Conservation (phyloP, 1,140 invertebrate genomes). For the Pararge aegeria region DNA sequence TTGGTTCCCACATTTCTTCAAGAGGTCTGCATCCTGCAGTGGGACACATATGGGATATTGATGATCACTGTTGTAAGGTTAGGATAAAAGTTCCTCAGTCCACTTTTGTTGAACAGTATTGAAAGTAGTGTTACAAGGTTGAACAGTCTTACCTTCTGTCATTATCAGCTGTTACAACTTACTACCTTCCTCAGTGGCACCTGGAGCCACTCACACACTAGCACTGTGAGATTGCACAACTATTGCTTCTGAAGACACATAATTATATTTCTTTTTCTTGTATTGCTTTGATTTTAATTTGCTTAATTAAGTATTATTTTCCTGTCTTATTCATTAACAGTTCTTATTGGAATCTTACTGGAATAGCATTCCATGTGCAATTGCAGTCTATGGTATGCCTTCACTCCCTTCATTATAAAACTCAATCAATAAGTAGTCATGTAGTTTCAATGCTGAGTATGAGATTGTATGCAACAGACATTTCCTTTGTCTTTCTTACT, state of each 20-base stretch:
- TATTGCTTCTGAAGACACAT: background rate
- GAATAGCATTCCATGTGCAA: background rate
- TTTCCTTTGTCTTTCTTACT: constrained; percentile 17
- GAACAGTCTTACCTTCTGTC: background rate
- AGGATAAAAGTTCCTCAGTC: no score
- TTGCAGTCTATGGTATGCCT: background rate
- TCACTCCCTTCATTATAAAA: background rate
- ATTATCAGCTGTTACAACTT: background rate
- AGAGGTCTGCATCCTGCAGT: no score
- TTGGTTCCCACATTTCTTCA: no score
- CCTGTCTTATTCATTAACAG: background rate
- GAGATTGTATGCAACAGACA: constrained; percentile 1
- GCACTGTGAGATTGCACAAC: background rate
- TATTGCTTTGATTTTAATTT: background rate
- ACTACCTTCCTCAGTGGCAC: background rate
- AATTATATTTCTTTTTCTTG: background rate
- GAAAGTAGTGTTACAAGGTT: background rate
- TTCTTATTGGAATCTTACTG: background rate
- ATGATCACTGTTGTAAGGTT: no score
- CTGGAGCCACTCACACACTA: background rate
- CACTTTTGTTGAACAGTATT: no score
- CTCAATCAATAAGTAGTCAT: constrained; percentile 18
- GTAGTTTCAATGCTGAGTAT: background rate
- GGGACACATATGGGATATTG: no score
- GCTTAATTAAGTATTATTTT: background rate